Evolutionary conservation across 2,888 invertebrate species (phyloP).

Genomic region (Uloborus plumipes): DNA sequence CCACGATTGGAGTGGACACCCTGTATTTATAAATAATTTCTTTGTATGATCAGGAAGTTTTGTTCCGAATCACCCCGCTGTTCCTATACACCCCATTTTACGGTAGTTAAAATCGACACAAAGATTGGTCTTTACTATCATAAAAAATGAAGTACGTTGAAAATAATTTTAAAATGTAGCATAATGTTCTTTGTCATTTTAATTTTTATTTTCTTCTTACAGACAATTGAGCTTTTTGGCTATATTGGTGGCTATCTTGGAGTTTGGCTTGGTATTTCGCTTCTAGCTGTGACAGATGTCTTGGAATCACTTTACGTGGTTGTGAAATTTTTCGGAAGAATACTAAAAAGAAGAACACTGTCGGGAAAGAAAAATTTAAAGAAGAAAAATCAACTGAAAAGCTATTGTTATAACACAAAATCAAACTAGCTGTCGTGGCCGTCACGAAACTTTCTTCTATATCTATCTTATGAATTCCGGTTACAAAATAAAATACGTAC

Average conservation of each 20-base stretch:
- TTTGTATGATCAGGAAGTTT: too few species aligned
- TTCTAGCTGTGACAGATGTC: conserved; percentile 39
- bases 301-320: conserved; percentile 32
- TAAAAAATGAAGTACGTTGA: background rate
- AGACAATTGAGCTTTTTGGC: conserved; percentile 46
- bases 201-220: conserved; percentile 10
- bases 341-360: conserved; percentile 1
- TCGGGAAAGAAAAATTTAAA: too few species aligned
- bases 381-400: background rate
- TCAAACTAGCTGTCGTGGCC: too few species aligned
- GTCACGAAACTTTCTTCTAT: too few species aligned
- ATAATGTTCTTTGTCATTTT: background rate
- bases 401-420: background rate
- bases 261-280: conserved; percentile 44
- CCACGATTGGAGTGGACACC: too few species aligned
- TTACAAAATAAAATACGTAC: too few species aligned
- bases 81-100: too few species aligned
- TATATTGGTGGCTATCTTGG: conserved; percentile 48
- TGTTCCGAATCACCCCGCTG: too few species aligned
- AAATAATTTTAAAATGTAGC: background rate
- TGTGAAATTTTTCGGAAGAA: background rate
- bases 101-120: too few species aligned
- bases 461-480: too few species aligned
- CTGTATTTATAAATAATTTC: too few species aligned
- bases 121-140: too few species aligned